A percentile compares a stretch with the other conserved stretches of the same genome.
Evolutionary conservation across 2,888 invertebrate species (phyloP).

Genomic region (Lasioglossum oenotherae): DNA sequence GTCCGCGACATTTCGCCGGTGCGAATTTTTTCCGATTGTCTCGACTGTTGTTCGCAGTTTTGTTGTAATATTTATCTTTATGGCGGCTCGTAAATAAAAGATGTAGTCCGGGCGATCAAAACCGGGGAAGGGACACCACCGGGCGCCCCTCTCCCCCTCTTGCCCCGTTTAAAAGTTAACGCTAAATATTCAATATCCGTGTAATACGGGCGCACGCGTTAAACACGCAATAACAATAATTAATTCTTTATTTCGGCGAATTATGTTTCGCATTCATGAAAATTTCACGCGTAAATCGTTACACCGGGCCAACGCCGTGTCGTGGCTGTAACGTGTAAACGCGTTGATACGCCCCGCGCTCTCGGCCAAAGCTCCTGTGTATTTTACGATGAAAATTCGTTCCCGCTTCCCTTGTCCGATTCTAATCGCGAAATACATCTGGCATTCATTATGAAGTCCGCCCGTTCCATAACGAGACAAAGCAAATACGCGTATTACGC

Average conservation of each 20-base stretch:
- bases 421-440: slow-evolving; percentile 63
- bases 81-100: slow-evolving; percentile 7
- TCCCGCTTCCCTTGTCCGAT: slow-evolving; percentile 30
- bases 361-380: slow-evolving; percentile 8
- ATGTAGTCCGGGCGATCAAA: background rate
- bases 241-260: slow-evolving; percentile 35
- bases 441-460: slow-evolving; percentile 60
- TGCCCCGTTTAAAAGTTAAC: slow-evolving; percentile 25
- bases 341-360: slow-evolving; percentile 1
- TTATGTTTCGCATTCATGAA: slow-evolving; percentile 39
- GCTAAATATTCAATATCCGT: slow-evolving; percentile 23
- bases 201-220: slow-evolving; percentile 10
- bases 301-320: slow-evolving; percentile 25
- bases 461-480: slow-evolving; percentile 51
- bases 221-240: slow-evolving; percentile 37
- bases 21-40: background rate
- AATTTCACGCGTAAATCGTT: slow-evolving; percentile 54
- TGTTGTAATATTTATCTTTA: slow-evolving; percentile 1
- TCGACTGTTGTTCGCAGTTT: background rate
- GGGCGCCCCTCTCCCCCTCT: background rate
- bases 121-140: background rate
- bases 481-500: slow-evolving; percentile 60
- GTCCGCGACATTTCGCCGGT: background rate
- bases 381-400: slow-evolving; percentile 51
- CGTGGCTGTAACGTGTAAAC: slow-evolving; percentile 24